Evolutionary conservation across 2,113 vertebrate species (phyloP), one percentile per base, ranked within the genome.

Genomic region (Percopsis transmontana): DNA sequence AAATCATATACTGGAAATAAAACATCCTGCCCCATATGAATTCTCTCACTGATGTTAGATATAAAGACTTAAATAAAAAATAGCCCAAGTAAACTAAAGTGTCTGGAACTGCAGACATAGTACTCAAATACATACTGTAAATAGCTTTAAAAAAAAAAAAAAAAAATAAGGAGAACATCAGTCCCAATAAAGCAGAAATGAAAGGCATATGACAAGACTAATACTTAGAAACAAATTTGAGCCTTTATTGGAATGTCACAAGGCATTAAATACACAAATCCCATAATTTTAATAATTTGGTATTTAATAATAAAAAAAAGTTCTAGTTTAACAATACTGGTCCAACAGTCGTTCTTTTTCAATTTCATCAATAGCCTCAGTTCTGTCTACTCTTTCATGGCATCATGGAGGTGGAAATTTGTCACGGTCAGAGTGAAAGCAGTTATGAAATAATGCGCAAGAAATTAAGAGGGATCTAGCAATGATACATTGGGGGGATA

Each of bases 201-300:
- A 40, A 53, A 13, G n/a, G n/a, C 6, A 64, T 48, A 3, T 19
- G 15, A 74, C 9, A 58, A 48, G 27, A 58, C 23, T 48, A 0
- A 76, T 70, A 80, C 74, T 91, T 94, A 96, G 94, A 96, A 97
- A 98, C 92, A 92, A 93, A 91, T 92, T 77, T 89, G 85, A 93
- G 92, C 92, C 92, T 98, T 97, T 96, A 98, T 98, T 98, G 93
- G 94, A 96, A 96, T 95, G 93, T 92, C 91, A 86, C 91, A 92
- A 94, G 93, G 93, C 91, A 91, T 95, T 93, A 95, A 94, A 94
- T 94, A 94, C 92, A 96, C 91, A 95, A 94, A 93, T 93, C 91
- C 90, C 82, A 89, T 91, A 83, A 91, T 92, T 87, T 91, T 91
- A 85, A 94, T 93, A 91, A 92, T 93, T 92, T 93, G 91, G 89